Conservation (phyloP, 2,797 vertebrate species). For the Enteromius radiatus region DNA sequence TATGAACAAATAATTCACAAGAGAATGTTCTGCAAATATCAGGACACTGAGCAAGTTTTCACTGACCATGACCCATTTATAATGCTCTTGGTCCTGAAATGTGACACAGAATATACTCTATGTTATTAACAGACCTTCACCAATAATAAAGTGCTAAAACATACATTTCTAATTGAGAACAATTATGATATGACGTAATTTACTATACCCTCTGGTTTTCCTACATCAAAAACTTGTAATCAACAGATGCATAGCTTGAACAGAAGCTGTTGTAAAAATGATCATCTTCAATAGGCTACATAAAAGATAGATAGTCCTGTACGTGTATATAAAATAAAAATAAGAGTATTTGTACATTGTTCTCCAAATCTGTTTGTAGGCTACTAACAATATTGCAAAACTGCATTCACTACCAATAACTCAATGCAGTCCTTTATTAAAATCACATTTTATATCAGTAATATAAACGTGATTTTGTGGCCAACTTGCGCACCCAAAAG, state of each 20-base stretch:
- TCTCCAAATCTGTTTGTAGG: not conserved
- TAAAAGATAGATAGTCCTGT: not conserved
- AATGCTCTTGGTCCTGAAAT: conserved; percentile 17
- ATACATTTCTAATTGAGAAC: conserved; percentile 27
- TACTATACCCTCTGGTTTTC: conserved; percentile 45
- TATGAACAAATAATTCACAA: not conserved
- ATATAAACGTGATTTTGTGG: conserved; percentile 36
- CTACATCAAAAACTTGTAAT: conserved; percentile 43
- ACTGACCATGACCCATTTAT: conserved; percentile 27
- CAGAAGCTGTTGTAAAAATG: not conserved
- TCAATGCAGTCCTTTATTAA: not conserved
- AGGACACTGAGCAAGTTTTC: conserved; percentile 12
- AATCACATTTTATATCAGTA: not conserved
- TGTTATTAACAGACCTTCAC: not conserved
- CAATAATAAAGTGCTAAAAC: not conserved
- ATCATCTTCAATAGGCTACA: not conserved
- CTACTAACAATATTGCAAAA: not conserved
- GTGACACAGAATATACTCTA: conserved; percentile 3
- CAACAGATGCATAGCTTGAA: conserved; percentile 9
- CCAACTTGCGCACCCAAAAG: conserved; percentile 30
- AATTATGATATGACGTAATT: conserved; percentile 54
- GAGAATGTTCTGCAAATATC: conserved; percentile 2
- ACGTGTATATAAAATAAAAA: not conserved
- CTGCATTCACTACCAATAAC: not conserved
- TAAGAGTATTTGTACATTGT: not conserved